Evolutionary conservation across 53 echinoderm and acorn worm genomes (phyloP), one percentile per base, ranked within the genome.

Genomic region (Holothuria leucospilota): DNA sequence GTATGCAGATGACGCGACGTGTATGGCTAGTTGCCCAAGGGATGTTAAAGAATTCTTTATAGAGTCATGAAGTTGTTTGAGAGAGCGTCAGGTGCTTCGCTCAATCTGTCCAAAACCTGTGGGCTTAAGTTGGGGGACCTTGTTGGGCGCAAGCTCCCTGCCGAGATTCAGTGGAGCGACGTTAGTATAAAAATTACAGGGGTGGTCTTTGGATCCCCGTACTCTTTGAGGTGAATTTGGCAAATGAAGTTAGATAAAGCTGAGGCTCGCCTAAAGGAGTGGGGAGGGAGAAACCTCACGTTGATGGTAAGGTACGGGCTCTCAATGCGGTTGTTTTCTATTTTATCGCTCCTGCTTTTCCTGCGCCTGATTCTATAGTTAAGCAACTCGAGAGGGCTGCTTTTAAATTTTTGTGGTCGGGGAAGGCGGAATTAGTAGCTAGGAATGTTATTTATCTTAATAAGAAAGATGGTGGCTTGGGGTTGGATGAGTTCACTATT

Each of bases 401-500:
- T 0, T 87, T 78, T 51, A 38, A 24, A 13, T 87, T 87, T 77
- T 30, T 87, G 63, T 78, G 87, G 87, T 18, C 20, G 6, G 63
- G 63, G 13, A 87, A 87, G 51, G 66, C 87, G 11, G 87, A 87
- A 30, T n/a, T n/a, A n/a, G n/a, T n/a, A n/a, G n/a, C n/a, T n/a
- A n/a, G n/a, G n/a, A n/a, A n/a, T n/a, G n/a, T n/a, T n/a, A n/a
- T n/a, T n/a, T n/a, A n/a, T n/a, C 39, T 77, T 11, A 26, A 23
- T 2, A 14, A 25, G 27, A 52, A 65, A 0, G 73, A 88, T 7
- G 89, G 89, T 11, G 84, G 89, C 10, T 20, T 88, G 0, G 65
- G 75, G 18, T 40, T 88, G 13, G 78, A 87, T 42, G 53, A 87
- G n/a, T 40, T 87, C 21, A 13, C 2, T n/a, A 1, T 13, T 2